These are phyloP conservation scores for Pseudorectes ferrugineus DNA, from an alignment of 2,113 vertebrate species.

Conservation along the genomic window DNA sequence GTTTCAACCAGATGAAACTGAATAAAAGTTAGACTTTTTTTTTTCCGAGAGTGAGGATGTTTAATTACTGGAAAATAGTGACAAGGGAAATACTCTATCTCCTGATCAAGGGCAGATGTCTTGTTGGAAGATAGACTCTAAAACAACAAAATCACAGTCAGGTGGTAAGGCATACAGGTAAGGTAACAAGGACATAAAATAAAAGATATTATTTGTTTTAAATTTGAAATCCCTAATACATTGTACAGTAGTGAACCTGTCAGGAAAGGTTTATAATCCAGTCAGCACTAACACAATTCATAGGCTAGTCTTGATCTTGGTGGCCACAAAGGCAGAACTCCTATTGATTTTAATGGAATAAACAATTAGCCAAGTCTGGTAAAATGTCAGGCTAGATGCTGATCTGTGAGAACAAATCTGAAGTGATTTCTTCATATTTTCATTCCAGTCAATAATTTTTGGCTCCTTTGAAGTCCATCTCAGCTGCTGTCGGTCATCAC, in stretches of 20 bases:
- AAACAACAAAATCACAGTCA: not conserved
- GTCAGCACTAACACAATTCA: not conserved
- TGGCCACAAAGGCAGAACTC: not conserved
- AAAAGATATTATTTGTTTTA: not conserved
- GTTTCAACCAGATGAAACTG: not conserved
- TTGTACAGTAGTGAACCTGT: not conserved
- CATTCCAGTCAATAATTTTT: not conserved
- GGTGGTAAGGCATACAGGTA: not conserved
- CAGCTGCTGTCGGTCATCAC: not conserved
- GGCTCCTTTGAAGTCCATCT: not conserved
- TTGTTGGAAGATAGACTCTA: not conserved
- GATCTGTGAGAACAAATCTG: not conserved
- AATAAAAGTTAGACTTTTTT: not conserved
- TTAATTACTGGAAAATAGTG: not conserved
- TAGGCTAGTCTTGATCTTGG: not conserved
- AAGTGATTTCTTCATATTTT: constrained; percentile 16
- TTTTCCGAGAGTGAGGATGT: not conserved
- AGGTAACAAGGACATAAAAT: not conserved
- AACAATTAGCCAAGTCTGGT: not conserved
- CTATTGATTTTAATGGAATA: not conserved
- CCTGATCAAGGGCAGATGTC: not conserved
- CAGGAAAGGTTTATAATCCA: not conserved
- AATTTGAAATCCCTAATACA: not conserved
- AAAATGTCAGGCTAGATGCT: not conserved
- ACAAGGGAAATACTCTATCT: not conserved